These are phyloP conservation scores for Drosophila simulans DNA, from an alignment of 1,140 invertebrate species.

Conservation along the genomic window DNA sequence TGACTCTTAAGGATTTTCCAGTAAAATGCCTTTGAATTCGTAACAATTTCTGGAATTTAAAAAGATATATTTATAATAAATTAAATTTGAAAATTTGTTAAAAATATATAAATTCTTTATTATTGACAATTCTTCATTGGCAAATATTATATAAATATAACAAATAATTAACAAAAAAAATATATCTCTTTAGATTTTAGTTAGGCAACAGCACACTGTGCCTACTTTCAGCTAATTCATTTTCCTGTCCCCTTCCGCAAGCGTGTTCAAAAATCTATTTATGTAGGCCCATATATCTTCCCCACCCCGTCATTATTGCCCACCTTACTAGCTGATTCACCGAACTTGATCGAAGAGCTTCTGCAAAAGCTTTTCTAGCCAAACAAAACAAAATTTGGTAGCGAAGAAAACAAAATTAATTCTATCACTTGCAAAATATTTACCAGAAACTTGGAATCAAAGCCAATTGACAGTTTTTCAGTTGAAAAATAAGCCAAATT, in stretches of 20 bases:
- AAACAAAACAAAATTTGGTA: slow-evolving; percentile 37
- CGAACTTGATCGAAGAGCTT: slow-evolving; percentile 34
- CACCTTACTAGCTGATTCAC: slow-evolving; percentile 29
- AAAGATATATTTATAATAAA: no score
- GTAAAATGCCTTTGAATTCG: no score
- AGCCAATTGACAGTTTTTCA: slow-evolving; percentile 39
- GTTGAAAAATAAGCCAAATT: slow-evolving; percentile 34
- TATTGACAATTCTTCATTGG: no score
- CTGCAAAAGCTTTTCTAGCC: slow-evolving; percentile 24
- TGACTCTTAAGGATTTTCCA: no score
- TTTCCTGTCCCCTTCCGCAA: slow-evolving; percentile 9
- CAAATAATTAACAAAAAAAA: no score
- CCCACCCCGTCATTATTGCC: slow-evolving; percentile 9
- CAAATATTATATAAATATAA: no score
- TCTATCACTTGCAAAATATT: slow-evolving; percentile 34
- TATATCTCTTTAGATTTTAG: no score
- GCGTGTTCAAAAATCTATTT: slow-evolving; percentile 48
- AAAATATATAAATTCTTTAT: no score
- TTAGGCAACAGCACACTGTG: slow-evolving; percentile 5
- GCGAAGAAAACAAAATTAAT: slow-evolving; percentile 6
- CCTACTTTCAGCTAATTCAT: slow-evolving; percentile 10
- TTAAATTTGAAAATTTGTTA: no score
- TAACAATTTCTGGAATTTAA: background rate
- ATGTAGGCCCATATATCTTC: slow-evolving; percentile 22
- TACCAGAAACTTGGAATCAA: slow-evolving; percentile 12